Evolutionary conservation across 1,140 invertebrate species (phyloP).

Genomic region (Vanessa atalanta): DNA sequence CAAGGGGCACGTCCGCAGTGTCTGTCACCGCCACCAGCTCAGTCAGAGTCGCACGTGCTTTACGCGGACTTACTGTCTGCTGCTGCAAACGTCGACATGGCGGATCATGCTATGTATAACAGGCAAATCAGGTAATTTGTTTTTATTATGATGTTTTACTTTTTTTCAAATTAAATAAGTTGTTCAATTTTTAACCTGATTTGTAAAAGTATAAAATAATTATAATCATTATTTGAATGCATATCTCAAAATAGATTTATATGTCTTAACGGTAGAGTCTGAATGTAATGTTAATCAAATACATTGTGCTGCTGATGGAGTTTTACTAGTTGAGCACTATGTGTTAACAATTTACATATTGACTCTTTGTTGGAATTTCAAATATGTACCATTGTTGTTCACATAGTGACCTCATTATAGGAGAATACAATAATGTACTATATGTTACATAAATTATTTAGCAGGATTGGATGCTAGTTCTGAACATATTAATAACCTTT

Average conservation of each 20-base stretch:
- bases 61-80: conserved; percentile 74
- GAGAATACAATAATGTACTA: not conserved
- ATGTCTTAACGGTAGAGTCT: not conserved
- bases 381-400: not conserved
- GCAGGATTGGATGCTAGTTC: not conserved
- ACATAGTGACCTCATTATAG: not conserved
- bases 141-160: not conserved
- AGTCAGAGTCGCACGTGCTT: conserved; percentile 70
- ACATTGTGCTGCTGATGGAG: not conserved
- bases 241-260: not conserved
- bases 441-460: conserved; percentile 1
- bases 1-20: conserved; percentile 88
- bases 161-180: not conserved
- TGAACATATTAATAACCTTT: not conserved
- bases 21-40: conserved; percentile 83
- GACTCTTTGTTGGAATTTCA: conserved; percentile 9
- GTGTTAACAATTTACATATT: conserved; percentile 4
- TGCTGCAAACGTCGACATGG: conserved; percentile 69
- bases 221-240: no score
- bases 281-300: not conserved
- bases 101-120: conserved; percentile 78
- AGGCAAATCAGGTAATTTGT: conserved; percentile 82
- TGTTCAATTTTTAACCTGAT: no score
- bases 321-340: not conserved
- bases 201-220: no score